Evolutionary conservation across 2,888 invertebrate species (phyloP), one percentile per base, ranked within the genome.

Genomic region (Drosophila nr. perissopoda): DNA sequence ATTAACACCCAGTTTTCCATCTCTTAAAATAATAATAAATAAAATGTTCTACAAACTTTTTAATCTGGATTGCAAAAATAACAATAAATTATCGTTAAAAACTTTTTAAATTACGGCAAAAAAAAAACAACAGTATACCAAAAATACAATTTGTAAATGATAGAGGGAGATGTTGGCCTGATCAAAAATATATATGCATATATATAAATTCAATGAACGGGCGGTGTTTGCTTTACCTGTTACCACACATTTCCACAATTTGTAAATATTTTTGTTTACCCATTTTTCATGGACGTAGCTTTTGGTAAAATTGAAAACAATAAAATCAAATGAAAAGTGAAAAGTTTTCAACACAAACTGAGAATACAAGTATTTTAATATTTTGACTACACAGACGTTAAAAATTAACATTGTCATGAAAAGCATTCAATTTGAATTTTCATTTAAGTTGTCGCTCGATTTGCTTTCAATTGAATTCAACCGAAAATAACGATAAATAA

Each of bases 351-450:
- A 48, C 31, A n/a, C 10, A 49, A 56, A 21, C 10, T 13, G 6
- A 16, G 18, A 54, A 31, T 40, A 1, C 13, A 25, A 25, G 18
- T 5, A 40, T 29, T 13, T 38, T 10, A 40, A 8, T n/a, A 29
- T 13, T 8, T 29, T 11, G 7, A 2, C 36, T 27, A 18, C 27
- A 8, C n/a, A 2, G 48, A 25, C 27, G 21, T 51, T 52, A 36
- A 29, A 53, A 48, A 48, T 57, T 27, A 69, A 63, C 34, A 48
- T 63, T 71, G 48, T 31, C 21, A 42, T 29, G 40, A 33, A 25
- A 34, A 58, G 29, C 42, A 64, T 64, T 53, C 36, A 71, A 70
- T 36, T 53, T 59, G 53, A 71, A 70, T 58, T 61, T 36, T 34
- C 42, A 21, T 38, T 52, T 31, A 49, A 40, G 27, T 54, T 34